Evolutionary conservation across 1,140 invertebrate species (phyloP).

Genomic region (Cataglyphis hispanica): DNA sequence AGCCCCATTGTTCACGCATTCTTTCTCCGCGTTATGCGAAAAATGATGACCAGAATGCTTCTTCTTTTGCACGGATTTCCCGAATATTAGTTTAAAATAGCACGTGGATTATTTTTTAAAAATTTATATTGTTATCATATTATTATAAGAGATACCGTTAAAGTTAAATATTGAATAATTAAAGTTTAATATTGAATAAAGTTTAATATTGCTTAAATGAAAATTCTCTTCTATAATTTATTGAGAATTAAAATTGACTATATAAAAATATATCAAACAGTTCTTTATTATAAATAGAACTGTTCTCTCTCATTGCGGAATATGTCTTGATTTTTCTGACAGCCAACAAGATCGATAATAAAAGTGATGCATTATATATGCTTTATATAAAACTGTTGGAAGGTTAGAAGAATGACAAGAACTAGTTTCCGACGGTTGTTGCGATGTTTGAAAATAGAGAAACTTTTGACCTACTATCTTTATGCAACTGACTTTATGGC

Average conservation of each 20-base stretch:
- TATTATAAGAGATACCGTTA: not conserved
- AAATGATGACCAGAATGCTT: not conserved
- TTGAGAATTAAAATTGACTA: not conserved
- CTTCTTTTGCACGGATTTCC: not conserved
- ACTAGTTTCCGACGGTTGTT: not conserved
- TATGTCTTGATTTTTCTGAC: not conserved
- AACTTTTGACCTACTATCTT: constrained; percentile 31
- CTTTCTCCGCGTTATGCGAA: not conserved
- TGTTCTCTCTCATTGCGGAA: not conserved
- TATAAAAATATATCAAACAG: not conserved
- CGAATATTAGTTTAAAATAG: not conserved
- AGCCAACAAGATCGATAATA: not conserved
- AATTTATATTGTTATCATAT: not conserved
- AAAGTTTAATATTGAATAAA: not conserved
- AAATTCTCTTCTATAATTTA: not conserved
- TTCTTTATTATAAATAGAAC: not conserved
- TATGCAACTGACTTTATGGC: constrained; percentile 14
- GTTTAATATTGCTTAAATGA: not conserved
- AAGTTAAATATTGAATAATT: not conserved
- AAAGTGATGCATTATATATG: constrained; percentile 30
- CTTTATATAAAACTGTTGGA: constrained; percentile 31
- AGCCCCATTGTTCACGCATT: not conserved
- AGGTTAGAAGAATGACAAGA: not conserved
- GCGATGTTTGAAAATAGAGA: constrained; percentile 27
- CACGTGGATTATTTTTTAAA: not conserved